Percentiles rank a stretch among this genome's conserved stretches.
Conservation (phyloP, 2,888 invertebrate genomes). For the Hanleya hanleyi region DNA sequence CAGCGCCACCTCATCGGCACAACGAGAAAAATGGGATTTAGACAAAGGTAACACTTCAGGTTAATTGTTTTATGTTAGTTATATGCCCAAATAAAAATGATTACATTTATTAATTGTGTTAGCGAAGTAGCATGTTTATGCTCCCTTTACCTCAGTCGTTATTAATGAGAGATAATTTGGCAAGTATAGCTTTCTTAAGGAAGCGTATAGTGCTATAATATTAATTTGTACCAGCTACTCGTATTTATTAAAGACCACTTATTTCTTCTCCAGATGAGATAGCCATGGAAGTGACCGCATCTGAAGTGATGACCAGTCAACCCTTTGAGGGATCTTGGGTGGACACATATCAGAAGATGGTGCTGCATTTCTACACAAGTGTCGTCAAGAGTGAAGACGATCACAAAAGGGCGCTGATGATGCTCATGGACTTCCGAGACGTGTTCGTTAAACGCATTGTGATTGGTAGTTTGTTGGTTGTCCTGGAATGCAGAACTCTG, state of each 20-base stretch:
- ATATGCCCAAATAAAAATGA: no score
- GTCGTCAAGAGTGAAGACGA: conserved; percentile 39
- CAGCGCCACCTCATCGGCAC: neutral
- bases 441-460: conserved; percentile 26
- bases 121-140: no score
- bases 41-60: neutral
- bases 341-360: conserved; percentile 41
- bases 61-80: no score
- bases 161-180: no score
- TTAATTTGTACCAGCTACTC: no score
- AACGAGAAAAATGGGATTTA: neutral
- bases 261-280: conserved; percentile 49
- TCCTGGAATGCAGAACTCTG: conserved; percentile 37
- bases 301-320: conserved; percentile 32
- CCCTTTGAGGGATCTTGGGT: conserved; percentile 25
- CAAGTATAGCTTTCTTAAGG: no score
- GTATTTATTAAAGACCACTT: no score
- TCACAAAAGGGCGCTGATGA: conserved; percentile 42
- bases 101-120: no score
- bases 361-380: conserved; percentile 40
- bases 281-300: conserved; percentile 38
- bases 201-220: no score
- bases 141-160: no score
- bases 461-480: conserved; percentile 23
- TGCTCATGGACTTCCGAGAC: conserved; percentile 23